phyloP scores from a whole-genome alignment of 2,113 vertebrate genomes.

The Emydocephalus ijimae region DNA sequence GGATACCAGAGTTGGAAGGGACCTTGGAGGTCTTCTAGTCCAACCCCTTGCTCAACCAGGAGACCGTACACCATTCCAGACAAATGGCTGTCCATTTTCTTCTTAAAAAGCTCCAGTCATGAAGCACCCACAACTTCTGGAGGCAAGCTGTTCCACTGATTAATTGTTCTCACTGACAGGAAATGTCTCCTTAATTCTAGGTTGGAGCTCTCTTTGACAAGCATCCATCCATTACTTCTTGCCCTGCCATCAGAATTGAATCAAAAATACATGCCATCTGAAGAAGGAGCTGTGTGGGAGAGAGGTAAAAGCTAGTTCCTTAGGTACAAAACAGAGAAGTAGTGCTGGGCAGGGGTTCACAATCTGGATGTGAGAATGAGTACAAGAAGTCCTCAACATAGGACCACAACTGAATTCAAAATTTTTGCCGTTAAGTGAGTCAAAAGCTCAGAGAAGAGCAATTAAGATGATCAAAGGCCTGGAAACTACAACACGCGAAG shows the following conservation, averaged over 20 bases:
- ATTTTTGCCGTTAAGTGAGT: too few species aligned
- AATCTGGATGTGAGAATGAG: not conserved
- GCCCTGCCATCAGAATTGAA: not conserved
- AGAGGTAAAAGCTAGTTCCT: not conserved
- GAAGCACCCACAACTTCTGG: too few species aligned
- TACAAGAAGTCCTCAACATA: not conserved
- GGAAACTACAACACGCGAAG: too few species aligned
- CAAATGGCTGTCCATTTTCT: too few species aligned
- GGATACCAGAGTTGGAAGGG: not conserved
- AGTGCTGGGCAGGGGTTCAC: not conserved
- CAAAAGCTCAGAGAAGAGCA: too few species aligned
- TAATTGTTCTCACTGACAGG: too few species aligned
- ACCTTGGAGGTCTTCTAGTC: not conserved
- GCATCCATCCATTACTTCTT: not conserved
- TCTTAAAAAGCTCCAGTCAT: too few species aligned
- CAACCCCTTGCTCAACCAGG: too few species aligned
- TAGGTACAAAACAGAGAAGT: not conserved
- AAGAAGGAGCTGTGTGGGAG: not conserved
- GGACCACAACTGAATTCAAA: not conserved
- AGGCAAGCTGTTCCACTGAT: too few species aligned
- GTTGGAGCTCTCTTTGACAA: not conserved
- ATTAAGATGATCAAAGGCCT: too few species aligned
- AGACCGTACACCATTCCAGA: too few species aligned
- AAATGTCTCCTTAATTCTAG: too few species aligned
- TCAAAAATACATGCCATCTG: not conserved